These are phyloP conservation scores for Echinometra lucunter DNA, from an alignment of 53 echinoderm and acorn worm species.

Conservation along the genomic window DNA sequence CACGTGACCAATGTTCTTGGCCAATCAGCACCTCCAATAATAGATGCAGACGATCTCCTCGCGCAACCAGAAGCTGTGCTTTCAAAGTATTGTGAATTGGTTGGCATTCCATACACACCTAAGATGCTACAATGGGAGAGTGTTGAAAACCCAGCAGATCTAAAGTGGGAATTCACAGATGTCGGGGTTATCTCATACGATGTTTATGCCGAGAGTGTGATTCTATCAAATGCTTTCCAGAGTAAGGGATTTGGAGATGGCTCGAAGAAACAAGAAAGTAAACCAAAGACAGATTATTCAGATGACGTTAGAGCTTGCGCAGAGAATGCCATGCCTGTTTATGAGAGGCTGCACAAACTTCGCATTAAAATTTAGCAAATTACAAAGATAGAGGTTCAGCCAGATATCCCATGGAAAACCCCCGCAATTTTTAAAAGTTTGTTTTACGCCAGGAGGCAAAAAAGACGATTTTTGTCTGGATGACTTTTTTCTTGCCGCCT, in stretches of 20 bases:
- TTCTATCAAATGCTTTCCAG: not conserved
- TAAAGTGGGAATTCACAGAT: conserved; percentile 21
- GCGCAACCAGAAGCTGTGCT: conserved; percentile 32
- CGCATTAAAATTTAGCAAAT: not conserved
- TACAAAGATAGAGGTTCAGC: too few relatives aligned
- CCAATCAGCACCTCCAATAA: conserved; percentile 50
- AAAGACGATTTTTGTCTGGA: too few relatives aligned
- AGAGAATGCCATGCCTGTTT: conserved; percentile 17
- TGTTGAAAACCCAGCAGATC: not conserved
- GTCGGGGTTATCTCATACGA: conserved; percentile 5
- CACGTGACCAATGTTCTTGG: conserved; percentile 30
- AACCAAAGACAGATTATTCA: not conserved
- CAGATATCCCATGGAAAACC: too few relatives aligned
- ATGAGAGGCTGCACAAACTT: not conserved
- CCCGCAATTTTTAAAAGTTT: too few relatives aligned
- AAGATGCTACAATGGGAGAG: conserved; percentile 34
- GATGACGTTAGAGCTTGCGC: conserved; percentile 23
- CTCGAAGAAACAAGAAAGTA: not conserved
- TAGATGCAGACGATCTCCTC: conserved; percentile 45
- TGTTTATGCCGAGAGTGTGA: not conserved
- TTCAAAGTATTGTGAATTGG: conserved; percentile 25
- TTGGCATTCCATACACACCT: conserved; percentile 34
- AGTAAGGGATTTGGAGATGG: not conserved
- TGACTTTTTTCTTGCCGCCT: too few relatives aligned
- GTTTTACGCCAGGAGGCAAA: too few relatives aligned